Base-by-base conservation (phyloP, 2,888 invertebrate genomes). In the Drosophila mayaguana region DNA sequence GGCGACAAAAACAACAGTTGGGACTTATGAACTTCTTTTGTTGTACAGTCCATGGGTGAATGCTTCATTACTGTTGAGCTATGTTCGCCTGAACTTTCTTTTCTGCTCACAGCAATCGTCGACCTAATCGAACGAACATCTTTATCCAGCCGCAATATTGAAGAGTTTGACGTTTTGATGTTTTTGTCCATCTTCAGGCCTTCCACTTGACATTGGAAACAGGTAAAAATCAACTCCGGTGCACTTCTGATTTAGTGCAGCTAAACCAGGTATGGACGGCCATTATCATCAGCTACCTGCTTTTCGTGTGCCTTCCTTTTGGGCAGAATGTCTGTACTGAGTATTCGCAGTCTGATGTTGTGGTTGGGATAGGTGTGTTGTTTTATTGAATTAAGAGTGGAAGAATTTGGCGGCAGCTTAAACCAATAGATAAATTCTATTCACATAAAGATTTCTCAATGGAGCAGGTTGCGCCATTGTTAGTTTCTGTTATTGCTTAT, bases 81-180 rank as follows among this genome's bases (percentile, higher is more conserved):
- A 4, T 18, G 40, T 18, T 45, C 45, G 8, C 8, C 16, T 43
- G 45, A 8, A 25, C 16, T 16, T 8, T 3, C 14, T 28, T 50
- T 36, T 7, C 38, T 38, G 22, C 87, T 91, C 65, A 90, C 89
- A 16, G 91, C 91, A 5, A 90, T 86, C 16, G 85, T 75, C 25
- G 88, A 91, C 54, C 91, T 89, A 61, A 92, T 92, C 18, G 92
- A 91, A 45, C 89, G 88, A 51, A 92, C 91, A 64, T 91, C 92
- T 3, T 92, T 91, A 9, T 80, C 85, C 48, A 28, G 45, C 28
- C 46, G 32, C 8, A 42, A 2, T 3, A 12, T 34, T 9, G 56
- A 63, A 40, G 54, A 61, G 2, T 51, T 25, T 16, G 64, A 9
- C 9, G 53, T 18, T 42, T 54, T 55, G 20, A 62, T 60, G 38